These are phyloP conservation scores for Branchellion lobata DNA, from an alignment of 2,888 invertebrate genomes.

Conservation along the genomic window DNA sequence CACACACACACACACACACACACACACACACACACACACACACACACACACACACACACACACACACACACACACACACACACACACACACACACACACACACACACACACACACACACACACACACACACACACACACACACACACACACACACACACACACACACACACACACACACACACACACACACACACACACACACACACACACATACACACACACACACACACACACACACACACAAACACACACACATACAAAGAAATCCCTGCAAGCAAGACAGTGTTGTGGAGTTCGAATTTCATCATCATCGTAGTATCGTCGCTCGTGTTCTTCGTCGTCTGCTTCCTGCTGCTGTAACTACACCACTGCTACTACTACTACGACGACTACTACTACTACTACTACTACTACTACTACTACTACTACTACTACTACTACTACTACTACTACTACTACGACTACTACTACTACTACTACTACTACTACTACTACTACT, in stretches of 20 bases:
- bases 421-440: constrained; percentile 48
- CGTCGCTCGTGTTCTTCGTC: too few species aligned
- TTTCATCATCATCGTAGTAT: too few species aligned
- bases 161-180: constrained; percentile 41
- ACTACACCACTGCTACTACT: too few species aligned
- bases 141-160: constrained; percentile 42
- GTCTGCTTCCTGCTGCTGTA: too few species aligned
- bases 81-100: constrained; percentile 36
- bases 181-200: constrained; percentile 22
- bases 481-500: constrained; percentile 49
- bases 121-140: constrained; percentile 35
- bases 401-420: constrained; percentile 49
- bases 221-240: too few species aligned
- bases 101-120: constrained; percentile 40
- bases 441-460: constrained; percentile 25
- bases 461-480: constrained; percentile 47
- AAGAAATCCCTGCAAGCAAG: too few species aligned
- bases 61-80: constrained; percentile 41
- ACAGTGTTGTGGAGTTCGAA: too few species aligned
- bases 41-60: constrained; percentile 41
- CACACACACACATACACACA: too few species aligned
- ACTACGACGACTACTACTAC: constrained; percentile 48
- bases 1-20: constrained; percentile 35
- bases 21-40: constrained; percentile 40
- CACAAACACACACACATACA: too few species aligned